Conservation (phyloP, 2,113 vertebrate genomes). For the Cebidichthys violaceus region DNA sequence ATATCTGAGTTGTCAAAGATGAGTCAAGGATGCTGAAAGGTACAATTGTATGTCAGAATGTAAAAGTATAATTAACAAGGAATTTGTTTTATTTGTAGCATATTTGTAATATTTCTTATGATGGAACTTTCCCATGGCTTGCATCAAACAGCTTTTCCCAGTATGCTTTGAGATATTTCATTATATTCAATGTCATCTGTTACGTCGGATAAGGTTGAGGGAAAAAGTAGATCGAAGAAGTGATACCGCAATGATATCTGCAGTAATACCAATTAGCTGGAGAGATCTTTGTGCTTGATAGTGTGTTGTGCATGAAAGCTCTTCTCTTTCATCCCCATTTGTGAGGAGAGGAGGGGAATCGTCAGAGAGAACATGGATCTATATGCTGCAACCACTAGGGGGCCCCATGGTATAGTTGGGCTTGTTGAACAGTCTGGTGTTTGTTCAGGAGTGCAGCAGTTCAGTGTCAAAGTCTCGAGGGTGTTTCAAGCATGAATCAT, state of each 20-base stretch:
- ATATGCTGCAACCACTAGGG: conserved; percentile 40
- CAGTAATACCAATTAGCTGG: background rate
- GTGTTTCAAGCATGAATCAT: background rate
- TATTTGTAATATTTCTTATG: background rate
- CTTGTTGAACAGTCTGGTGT: background rate
- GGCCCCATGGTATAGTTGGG: conserved; percentile 19
- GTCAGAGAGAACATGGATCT: background rate
- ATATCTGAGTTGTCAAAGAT: background rate
- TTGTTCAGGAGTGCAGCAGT: background rate
- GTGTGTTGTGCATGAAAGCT: background rate
- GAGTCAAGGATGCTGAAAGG: background rate
- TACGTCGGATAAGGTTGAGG: background rate
- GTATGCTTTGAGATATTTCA: conserved; percentile 18
- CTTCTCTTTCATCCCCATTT: background rate
- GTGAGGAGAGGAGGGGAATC: background rate
- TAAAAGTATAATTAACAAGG: too few species aligned
- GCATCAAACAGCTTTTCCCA: conserved; percentile 30
- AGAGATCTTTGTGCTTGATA: background rate
- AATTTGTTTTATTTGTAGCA: background rate
- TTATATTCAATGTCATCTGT: too few species aligned
- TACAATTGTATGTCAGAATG: background rate
- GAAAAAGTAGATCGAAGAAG: background rate
- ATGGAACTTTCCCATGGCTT: conserved; percentile 10
- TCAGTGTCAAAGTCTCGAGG: background rate
- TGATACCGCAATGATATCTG: background rate